Evolutionary conservation across 2,888 invertebrate genomes (phyloP).

Genomic region (Sepiola atlantica): DNA sequence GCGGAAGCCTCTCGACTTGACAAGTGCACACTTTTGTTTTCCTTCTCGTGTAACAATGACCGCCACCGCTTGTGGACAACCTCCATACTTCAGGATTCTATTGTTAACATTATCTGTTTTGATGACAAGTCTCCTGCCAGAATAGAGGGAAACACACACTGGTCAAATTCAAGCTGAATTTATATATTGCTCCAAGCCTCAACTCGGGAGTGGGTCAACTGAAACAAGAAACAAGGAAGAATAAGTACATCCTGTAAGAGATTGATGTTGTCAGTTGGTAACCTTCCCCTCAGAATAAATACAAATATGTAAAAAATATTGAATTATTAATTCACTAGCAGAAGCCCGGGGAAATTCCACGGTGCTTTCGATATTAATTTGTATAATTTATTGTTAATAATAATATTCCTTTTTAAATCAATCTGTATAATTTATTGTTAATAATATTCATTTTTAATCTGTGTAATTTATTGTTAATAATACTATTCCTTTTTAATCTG

Average conservation of each 20-base stretch:
- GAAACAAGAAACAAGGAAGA: background rate
- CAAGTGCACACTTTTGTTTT: conserved; percentile 11
- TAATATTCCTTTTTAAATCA: too few species aligned
- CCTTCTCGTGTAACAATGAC: background rate
- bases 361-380: too few species aligned
- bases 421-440: too few species aligned
- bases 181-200: background rate
- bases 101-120: conserved; percentile 21
- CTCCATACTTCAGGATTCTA: background rate
- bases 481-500: too few species aligned
- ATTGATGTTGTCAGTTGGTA: background rate
- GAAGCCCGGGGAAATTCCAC: too few species aligned
- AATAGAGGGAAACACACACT: background rate
- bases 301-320: too few species aligned
- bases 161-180: background rate
- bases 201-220: background rate
- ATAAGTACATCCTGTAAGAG: background rate
- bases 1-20: background rate
- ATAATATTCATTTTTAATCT: too few species aligned
- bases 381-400: too few species aligned
- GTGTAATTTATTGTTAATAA: too few species aligned
- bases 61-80: background rate
- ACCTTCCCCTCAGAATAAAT: too few species aligned
- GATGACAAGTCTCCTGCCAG: background rate
- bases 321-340: too few species aligned